A percentile compares a stretch with the other conserved stretches of the same genome.
Conservation (phyloP, 2,888 invertebrate species). For the Caenorhabditis angaria region DNA sequence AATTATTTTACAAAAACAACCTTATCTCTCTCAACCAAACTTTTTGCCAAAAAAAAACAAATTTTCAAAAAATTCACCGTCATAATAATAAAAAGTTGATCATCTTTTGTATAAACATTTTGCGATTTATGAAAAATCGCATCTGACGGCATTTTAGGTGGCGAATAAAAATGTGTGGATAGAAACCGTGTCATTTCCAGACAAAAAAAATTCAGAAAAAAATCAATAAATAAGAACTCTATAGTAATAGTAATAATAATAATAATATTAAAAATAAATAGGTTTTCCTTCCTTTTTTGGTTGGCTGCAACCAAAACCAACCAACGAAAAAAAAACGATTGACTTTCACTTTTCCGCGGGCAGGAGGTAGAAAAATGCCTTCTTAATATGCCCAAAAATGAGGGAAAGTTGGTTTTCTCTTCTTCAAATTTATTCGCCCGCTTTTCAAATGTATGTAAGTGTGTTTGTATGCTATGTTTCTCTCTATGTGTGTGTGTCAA, state of each 20-base stretch:
- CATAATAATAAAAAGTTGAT: background rate
- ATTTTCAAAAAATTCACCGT: background rate
- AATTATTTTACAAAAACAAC: too few species aligned
- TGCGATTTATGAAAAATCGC: background rate
- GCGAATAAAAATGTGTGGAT: background rate
- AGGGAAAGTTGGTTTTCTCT: background rate
- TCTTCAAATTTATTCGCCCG: too few species aligned
- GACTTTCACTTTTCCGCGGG: background rate
- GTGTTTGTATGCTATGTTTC: background rate
- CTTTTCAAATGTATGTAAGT: background rate
- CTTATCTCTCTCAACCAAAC: too few species aligned
- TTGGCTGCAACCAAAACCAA: too few species aligned
- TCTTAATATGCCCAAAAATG: background rate
- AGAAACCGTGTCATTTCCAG: background rate
- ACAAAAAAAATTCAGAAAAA: background rate
- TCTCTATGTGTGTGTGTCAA: background rate
- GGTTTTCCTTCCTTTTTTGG: background rate
- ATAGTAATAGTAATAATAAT: background rate
- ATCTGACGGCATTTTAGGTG: too few species aligned
- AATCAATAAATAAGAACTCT: background rate
- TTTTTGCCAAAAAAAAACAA: too few species aligned
- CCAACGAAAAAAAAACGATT: too few species aligned
- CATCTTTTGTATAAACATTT: background rate
- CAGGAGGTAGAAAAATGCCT: conserved; percentile 1
- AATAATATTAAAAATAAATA: background rate